These are phyloP conservation scores for Drosophila borealis DNA, from an alignment of 2,888 invertebrate genomes.

Conservation along the genomic window DNA sequence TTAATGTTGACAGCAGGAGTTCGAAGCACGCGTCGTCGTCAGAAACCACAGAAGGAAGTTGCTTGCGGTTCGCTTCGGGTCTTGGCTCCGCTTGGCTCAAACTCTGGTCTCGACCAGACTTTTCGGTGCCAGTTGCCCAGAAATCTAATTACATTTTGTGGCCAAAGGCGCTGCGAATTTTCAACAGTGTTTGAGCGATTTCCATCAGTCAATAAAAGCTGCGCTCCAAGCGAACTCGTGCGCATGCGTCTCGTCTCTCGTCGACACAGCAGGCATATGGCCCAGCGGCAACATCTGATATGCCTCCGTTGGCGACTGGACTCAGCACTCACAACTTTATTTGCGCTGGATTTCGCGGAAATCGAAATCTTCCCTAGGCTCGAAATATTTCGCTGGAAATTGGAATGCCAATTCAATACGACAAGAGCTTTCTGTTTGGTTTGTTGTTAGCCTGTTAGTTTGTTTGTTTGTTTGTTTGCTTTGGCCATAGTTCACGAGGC, in stretches of 20 bases:
- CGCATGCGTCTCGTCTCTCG: slow-evolving; percentile 9
- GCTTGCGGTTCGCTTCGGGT: slow-evolving; percentile 38
- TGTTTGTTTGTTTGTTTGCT: not conserved
- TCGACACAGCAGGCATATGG: slow-evolving; percentile 68
- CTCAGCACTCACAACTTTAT: slow-evolving; percentile 72
- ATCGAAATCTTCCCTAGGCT: slow-evolving; percentile 57
- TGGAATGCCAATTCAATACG: slow-evolving; percentile 55
- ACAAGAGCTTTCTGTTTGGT: slow-evolving; percentile 18
- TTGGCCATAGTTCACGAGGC: slow-evolving; percentile 14
- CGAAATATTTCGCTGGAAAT: slow-evolving; percentile 75
- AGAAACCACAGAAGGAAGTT: slow-evolving; percentile 57
- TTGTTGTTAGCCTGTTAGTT: not conserved
- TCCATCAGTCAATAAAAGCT: slow-evolving; percentile 82
- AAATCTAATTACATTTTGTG: slow-evolving; percentile 80
- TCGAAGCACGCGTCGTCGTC: slow-evolving; percentile 61
- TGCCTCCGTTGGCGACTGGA: slow-evolving; percentile 29
- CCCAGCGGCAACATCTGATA: slow-evolving; percentile 66
- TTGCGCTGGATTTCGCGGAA: slow-evolving; percentile 72
- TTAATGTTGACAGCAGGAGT: slow-evolving; percentile 81
- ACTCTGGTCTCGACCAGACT: not conserved
- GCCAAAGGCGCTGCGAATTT: slow-evolving; percentile 49
- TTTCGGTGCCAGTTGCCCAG: slow-evolving; percentile 8
- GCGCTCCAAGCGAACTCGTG: slow-evolving; percentile 25
- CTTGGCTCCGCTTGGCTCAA: not conserved
- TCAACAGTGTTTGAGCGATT: slow-evolving; percentile 76